Percentiles rank a stretch among this genome's conserved stretches.
Conservation (phyloP, 1,140 invertebrate genomes). For the Diabrotica undecimpunctata region DNA sequence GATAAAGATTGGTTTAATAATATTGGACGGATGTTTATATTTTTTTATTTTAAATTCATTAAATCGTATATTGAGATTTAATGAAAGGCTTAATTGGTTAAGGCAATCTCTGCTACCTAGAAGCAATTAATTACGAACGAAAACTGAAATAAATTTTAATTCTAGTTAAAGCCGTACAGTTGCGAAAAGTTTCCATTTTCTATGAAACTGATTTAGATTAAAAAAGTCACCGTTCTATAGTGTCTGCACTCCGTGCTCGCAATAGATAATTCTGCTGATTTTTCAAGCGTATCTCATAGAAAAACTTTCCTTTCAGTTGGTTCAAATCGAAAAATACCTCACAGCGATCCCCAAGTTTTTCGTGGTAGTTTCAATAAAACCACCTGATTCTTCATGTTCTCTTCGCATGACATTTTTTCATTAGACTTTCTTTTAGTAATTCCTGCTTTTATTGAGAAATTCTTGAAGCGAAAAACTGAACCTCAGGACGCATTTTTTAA, state of each 20-base stretch:
- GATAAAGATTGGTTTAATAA: too few species aligned
- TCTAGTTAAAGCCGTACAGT: not conserved
- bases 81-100: too few species aligned
- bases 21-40: too few species aligned
- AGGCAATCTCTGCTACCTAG: too few species aligned
- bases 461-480: constrained; percentile 33
- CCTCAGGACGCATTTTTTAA: constrained; percentile 32
- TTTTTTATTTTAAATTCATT: too few species aligned
- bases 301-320: constrained; percentile 19
- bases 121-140: too few species aligned
- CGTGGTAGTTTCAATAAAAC: constrained; percentile 26
- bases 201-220: constrained; percentile 14
- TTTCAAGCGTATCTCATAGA: constrained; percentile 16
- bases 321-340: constrained; percentile 6
- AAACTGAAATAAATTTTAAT: too few species aligned
- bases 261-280: constrained; percentile 19
- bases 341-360: constrained; percentile 19
- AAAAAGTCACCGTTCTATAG: constrained; percentile 10
- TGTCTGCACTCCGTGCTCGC: constrained; percentile 7
- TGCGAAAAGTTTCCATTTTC: constrained; percentile 13
- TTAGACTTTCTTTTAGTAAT: constrained; percentile 29
- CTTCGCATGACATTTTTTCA: constrained; percentile 34
- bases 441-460: constrained; percentile 33
- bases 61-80: too few species aligned
- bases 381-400: constrained; percentile 34